Evolutionary conservation across 2,113 vertebrate species (phyloP).

Genomic region (Psittacus erithacus): DNA sequence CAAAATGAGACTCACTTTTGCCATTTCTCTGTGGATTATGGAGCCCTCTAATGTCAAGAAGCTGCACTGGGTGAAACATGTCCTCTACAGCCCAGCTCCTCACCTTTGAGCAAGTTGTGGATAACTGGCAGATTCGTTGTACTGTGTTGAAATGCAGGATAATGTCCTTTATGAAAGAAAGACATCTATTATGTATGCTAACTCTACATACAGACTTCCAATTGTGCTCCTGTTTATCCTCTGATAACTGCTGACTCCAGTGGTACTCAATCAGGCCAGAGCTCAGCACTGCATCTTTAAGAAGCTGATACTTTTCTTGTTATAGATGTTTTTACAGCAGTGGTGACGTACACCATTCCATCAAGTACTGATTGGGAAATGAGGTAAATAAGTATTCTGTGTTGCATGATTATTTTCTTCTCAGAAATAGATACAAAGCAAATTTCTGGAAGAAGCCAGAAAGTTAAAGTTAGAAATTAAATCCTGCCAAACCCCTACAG

Average conservation of each 20-base stretch:
- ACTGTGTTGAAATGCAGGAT: neutral
- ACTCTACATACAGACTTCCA: neutral
- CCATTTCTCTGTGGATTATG: slow-evolving; percentile 45
- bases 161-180: neutral
- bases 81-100: neutral
- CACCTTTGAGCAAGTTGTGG: neutral
- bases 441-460: neutral
- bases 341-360: neutral
- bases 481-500: neutral
- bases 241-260: neutral
- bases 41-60: slow-evolving; percentile 69
- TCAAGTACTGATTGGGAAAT: neutral
- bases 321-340: neutral
- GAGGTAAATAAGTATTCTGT: neutral
- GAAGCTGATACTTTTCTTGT: neutral
- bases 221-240: neutral
- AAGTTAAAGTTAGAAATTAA: neutral
- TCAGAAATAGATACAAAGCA: neutral
- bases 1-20: neutral
- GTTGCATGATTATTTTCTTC: neutral
- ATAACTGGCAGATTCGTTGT: neutral
- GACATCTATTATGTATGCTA: neutral
- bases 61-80: neutral
- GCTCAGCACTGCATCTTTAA: neutral
- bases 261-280: neutral